These are phyloP conservation scores for Cyrtodaria siliqua DNA, from an alignment of 2,888 invertebrate species.

Conservation along the genomic window DNA sequence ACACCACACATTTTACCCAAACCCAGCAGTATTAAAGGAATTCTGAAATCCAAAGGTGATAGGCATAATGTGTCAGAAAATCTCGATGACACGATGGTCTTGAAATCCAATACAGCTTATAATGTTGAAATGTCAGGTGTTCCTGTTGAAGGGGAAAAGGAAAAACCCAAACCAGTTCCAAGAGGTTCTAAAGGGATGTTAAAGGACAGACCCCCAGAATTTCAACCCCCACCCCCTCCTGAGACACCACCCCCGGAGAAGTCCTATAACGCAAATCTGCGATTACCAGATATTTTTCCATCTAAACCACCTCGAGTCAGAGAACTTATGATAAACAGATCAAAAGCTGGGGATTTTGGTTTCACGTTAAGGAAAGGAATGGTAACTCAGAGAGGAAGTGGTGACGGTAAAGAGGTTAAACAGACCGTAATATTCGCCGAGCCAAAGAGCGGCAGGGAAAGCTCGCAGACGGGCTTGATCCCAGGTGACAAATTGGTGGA, in stretches of 20 bases:
- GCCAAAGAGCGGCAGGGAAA: constrained; percentile 91
- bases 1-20: constrained; percentile 77
- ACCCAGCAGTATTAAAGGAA: constrained; percentile 90
- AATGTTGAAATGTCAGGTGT: constrained; percentile 89
- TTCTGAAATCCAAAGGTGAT: constrained; percentile 89
- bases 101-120: constrained; percentile 93
- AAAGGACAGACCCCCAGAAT: constrained; percentile 52
- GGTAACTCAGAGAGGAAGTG: constrained; percentile 88
- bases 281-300: constrained; percentile 84
- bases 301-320: constrained; percentile 88
- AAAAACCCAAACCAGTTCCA: constrained; percentile 18
- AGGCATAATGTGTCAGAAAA: constrained; percentile 53
- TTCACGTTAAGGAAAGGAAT: constrained; percentile 96
- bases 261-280: constrained; percentile 79
- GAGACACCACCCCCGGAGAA: constrained; percentile 75
- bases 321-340: constrained; percentile 89
- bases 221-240: constrained; percentile 56
- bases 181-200: constrained; percentile 21
- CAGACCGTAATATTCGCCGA: constrained; percentile 95
- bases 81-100: constrained; percentile 85
- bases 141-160: too few species aligned
- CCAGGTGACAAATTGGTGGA: constrained; percentile 98
- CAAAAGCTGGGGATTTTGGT: constrained; percentile 95
- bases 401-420: constrained; percentile 86
- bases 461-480: constrained; percentile 92